Conservation (phyloP, 2,797 vertebrate genomes). For the Malurus leucopterus region DNA sequence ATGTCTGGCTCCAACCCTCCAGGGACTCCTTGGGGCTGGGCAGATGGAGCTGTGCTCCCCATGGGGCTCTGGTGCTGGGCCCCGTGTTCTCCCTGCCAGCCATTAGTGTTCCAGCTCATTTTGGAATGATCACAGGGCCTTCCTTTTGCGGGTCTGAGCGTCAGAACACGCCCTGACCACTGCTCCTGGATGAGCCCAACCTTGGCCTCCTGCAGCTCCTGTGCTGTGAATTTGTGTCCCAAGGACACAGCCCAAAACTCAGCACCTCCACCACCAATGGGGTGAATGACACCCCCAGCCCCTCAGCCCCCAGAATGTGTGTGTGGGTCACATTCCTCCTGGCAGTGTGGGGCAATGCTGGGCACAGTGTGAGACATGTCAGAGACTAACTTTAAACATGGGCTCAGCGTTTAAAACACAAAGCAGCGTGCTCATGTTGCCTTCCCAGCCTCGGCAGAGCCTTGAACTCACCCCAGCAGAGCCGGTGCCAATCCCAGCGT, state of each 20-base stretch:
- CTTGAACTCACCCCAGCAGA: background rate
- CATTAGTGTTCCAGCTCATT: background rate
- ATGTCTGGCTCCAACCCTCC: background rate
- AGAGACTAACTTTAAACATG: background rate
- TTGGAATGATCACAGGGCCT: rapidly evolving
- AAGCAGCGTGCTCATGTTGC: rapidly evolving
- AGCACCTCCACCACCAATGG: rapidly evolving
- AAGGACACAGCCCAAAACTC: rapidly evolving
- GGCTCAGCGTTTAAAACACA: background rate
- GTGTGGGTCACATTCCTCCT: background rate
- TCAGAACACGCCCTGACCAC: rapidly evolving
- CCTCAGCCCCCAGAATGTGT: rapidly evolving
- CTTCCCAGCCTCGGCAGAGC: background rate
- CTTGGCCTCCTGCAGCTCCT: background rate
- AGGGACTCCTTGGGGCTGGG: background rate
- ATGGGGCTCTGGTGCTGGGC: background rate
- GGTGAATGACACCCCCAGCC: background rate
- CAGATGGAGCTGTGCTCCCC: background rate
- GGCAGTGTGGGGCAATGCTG: background rate
- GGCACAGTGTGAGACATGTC: background rate
- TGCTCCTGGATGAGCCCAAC: background rate
- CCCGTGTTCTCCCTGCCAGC: background rate
- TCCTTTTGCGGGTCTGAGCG: background rate
- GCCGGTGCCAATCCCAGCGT: rapidly evolving
- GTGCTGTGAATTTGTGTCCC: background rate